These are phyloP conservation scores for Neogobius melanostomus DNA, from an alignment of 2,113 vertebrate species.

Conservation along the genomic window DNA sequence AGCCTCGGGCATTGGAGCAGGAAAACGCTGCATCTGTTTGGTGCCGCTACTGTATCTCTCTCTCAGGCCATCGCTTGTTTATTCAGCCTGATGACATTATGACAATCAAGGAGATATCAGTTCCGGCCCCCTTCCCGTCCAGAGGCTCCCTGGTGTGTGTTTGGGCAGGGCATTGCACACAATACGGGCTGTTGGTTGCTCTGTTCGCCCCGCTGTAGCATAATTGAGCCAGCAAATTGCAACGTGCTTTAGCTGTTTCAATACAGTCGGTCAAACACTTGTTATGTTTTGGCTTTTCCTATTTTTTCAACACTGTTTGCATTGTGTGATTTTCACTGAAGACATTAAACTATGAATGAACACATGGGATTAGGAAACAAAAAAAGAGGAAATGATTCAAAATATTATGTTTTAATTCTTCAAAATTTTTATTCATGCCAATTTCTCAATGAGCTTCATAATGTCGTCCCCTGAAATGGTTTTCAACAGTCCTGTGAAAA, in stretches of 20 bases:
- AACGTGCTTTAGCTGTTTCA: slow-evolving; percentile 19
- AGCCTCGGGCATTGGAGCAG: background rate
- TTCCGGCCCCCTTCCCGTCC: slow-evolving; percentile 50
- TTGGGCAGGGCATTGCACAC: slow-evolving; percentile 31
- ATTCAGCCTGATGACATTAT: slow-evolving; percentile 53
- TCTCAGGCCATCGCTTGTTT: slow-evolving; percentile 41
- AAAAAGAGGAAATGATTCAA: too few relatives aligned
- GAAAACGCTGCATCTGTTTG: slow-evolving; percentile 10
- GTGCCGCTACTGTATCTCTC: slow-evolving; percentile 20
- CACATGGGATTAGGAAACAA: too few relatives aligned
- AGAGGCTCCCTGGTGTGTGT: slow-evolving; percentile 41
- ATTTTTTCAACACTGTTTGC: background rate
- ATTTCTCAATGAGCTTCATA: too few relatives aligned
- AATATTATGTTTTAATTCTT: too few relatives aligned
- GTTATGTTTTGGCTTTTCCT: slow-evolving; percentile 6
- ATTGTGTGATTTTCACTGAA: too few relatives aligned
- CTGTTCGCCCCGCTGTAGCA: background rate
- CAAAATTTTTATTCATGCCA: too few relatives aligned
- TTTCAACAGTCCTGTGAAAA: too few relatives aligned
- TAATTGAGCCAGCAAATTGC: background rate
- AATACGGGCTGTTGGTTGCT: background rate
- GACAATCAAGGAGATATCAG: slow-evolving; percentile 48
- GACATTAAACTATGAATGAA: too few relatives aligned
- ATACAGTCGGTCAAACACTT: too few relatives aligned
- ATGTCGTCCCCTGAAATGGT: too few relatives aligned